Conservation (phyloP, 2,888 invertebrate species). For the Candidula unifasciata region DNA sequence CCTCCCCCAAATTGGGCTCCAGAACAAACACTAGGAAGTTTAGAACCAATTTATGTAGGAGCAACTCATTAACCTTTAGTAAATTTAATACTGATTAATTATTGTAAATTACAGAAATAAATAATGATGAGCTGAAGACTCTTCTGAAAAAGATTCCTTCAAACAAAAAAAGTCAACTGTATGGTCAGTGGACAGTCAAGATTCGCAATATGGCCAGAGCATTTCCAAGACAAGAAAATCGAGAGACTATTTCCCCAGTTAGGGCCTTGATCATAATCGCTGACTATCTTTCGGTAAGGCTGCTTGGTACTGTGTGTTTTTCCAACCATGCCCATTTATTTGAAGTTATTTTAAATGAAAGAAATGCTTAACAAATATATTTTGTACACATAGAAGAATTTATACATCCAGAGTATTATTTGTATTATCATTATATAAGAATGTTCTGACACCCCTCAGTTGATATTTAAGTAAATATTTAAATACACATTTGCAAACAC, state of each 20-base stretch:
- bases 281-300: constrained; percentile 40
- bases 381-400: too few species aligned
- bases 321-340: neutral
- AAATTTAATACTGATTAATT: too few species aligned
- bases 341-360: neutral
- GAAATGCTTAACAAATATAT: too few species aligned
- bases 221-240: constrained; percentile 26
- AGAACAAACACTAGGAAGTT: too few species aligned
- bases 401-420: too few species aligned
- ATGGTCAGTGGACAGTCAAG: constrained; percentile 49
- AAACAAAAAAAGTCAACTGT: constrained; percentile 48
- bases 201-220: constrained; percentile 31
- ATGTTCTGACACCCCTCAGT: too few species aligned
- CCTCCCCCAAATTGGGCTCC: too few species aligned
- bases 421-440: too few species aligned
- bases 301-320: neutral
- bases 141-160: constrained; percentile 34
- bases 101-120: neutral
- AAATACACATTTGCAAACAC: too few species aligned
- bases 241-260: constrained; percentile 34
- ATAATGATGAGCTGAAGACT: constrained; percentile 12
- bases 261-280: constrained; percentile 43
- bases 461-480: too few species aligned
- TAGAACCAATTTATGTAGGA: too few species aligned
- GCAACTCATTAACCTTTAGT: too few species aligned